Conservation (phyloP, 2,113 vertebrate species). For the Gnathonemus echidnorhynchus region DNA sequence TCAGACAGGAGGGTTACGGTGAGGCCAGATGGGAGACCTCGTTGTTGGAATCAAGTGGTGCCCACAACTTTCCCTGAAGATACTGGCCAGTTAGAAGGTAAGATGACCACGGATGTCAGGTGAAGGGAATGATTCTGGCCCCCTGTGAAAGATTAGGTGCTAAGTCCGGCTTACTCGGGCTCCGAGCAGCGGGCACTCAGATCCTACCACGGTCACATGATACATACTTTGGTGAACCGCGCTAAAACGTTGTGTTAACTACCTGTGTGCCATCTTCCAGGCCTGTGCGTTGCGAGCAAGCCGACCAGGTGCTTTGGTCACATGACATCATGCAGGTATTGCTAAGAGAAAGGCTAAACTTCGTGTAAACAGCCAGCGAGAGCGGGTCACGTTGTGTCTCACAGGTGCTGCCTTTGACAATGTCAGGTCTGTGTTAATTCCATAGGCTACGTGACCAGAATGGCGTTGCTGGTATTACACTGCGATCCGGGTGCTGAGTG, state of each 20-base stretch:
- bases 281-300: neutral
- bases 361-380: neutral
- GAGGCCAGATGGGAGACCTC: neutral
- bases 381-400: neutral
- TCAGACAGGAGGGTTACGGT: neutral
- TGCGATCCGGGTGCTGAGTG: neutral
- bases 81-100: neutral
- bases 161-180: neutral
- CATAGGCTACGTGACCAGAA: neutral
- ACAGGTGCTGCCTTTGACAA: neutral
- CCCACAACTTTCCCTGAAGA: neutral
- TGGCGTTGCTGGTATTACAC: neutral
- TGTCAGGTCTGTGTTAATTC: neutral
- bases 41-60: neutral
- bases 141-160: neutral
- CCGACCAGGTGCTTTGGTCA: neutral
- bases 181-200: neutral
- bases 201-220: neutral
- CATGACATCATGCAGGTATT: neutral
- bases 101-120: neutral
- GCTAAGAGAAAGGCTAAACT: neutral
- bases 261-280: neutral
- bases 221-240: neutral
- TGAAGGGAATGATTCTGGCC: neutral
- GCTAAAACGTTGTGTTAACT: neutral